Conservation (phyloP, 2,113 vertebrate species). For the Misgurnus mizolepis region DNA sequence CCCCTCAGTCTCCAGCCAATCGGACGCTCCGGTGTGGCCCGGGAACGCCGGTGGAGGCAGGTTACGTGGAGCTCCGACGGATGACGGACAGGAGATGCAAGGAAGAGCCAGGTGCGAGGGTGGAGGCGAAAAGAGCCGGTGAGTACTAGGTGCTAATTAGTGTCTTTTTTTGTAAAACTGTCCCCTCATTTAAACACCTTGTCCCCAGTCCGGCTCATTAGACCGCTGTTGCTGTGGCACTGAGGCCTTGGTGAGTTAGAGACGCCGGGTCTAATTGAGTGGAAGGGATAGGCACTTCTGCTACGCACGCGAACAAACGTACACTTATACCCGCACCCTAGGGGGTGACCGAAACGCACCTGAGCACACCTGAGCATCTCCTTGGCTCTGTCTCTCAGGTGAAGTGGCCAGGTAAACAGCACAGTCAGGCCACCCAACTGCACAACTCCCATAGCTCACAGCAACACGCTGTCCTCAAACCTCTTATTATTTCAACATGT, state of each 20-base stretch:
- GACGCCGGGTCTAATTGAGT: conserved; percentile 75
- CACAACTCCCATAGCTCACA: conserved; percentile 40
- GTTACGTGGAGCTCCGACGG: conserved; percentile 71
- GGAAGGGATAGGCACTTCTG: conserved; percentile 72
- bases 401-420: conserved; percentile 75
- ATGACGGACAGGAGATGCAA: conserved; percentile 57
- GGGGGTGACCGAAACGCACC: conserved; percentile 57
- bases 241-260: conserved; percentile 67
- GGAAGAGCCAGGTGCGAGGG: conserved; percentile 65
- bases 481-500: conserved; percentile 11
- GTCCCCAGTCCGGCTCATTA: conserved; percentile 76
- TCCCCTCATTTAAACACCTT: conserved; percentile 54
- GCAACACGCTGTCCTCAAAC: conserved; percentile 4
- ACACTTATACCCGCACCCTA: conserved; percentile 19
- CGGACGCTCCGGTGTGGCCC: conserved; percentile 36
- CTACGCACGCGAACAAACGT: conserved; percentile 35
- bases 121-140: conserved; percentile 70
- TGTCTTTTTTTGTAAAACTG: conserved; percentile 58
- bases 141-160: conserved; percentile 72
- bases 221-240: conserved; percentile 74
- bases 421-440: conserved; percentile 51
- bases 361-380: conserved; percentile 69
- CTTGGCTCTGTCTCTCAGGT: conserved; percentile 76
- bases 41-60: conserved; percentile 48
- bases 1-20: conserved; percentile 73